Percentiles rank a stretch among this genome's conserved stretches.
Evolutionary conservation across 2,888 invertebrate species (phyloP).

Genomic region (Acleris holmiana): DNA sequence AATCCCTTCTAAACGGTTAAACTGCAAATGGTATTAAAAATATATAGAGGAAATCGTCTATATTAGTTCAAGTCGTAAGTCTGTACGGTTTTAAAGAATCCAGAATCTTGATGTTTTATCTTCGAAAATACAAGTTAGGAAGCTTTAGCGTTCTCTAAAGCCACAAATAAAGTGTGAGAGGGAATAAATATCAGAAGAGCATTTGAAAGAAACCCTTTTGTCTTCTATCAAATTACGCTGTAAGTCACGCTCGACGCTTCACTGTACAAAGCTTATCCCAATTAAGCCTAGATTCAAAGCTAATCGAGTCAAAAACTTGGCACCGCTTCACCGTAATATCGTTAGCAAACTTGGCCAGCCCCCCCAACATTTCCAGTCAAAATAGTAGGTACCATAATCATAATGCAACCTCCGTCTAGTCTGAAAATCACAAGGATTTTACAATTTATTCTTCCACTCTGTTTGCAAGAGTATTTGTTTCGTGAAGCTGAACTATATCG

Average conservation of each 20-base stretch:
- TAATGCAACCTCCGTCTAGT: background rate
- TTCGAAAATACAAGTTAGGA: no score
- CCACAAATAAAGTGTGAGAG: no score
- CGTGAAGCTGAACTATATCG: no score
- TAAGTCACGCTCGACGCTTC: background rate
- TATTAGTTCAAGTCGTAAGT: no score
- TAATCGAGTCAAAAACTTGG: conserved; percentile 20
- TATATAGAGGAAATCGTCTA: no score
- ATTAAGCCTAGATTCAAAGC: conserved; percentile 5
- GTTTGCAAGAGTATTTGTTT: no score
- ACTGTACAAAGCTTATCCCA: conserved; percentile 10
- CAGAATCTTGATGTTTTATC: background rate
- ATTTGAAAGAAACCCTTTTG: background rate
- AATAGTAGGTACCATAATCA: background rate
- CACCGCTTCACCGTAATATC: conserved; percentile 5
- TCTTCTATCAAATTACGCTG: conserved; percentile 9
- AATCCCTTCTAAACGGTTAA: background rate
- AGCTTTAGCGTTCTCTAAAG: no score
- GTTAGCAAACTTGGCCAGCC: conserved; percentile 5
- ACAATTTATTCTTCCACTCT: no score
- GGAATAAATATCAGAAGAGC: no score
- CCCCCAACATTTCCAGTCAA: background rate
- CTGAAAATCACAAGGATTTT: no score
- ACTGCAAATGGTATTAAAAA: background rate
- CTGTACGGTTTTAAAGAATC: background rate